Conservation (phyloP, 2,797 vertebrate species). For the Epinephelus coioides region DNA sequence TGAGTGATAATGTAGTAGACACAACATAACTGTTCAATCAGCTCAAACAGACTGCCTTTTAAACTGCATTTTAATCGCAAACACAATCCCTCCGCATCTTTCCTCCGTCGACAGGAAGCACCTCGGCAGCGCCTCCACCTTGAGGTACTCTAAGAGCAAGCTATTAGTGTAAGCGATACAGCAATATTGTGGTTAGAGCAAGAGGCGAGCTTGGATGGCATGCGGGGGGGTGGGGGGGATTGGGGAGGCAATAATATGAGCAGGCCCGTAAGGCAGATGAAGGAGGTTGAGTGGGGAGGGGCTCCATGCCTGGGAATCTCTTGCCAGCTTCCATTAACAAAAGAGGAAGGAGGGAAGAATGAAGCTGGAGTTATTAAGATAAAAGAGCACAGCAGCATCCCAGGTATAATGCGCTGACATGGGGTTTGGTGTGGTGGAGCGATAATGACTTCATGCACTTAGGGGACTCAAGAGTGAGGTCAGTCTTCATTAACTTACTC, state of each 20-base stretch:
- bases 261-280: conserved; percentile 19
- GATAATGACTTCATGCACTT: conserved; percentile 54
- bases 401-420: conserved; percentile 33
- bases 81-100: neutral
- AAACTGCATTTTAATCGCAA: conserved; percentile 23
- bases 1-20: conserved; percentile 18
- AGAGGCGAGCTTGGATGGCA: conserved; percentile 18
- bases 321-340: conserved; percentile 61
- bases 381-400: conserved; percentile 17
- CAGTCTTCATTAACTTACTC: conserved; percentile 53
- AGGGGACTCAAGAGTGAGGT: conserved; percentile 38
- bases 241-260: conserved; percentile 20
- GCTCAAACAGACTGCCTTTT: conserved; percentile 23
- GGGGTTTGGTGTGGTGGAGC: neutral
- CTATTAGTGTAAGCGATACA: conserved; percentile 77
- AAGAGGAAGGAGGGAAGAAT: conserved; percentile 37
- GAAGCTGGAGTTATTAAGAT: conserved; percentile 39
- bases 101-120: conserved; percentile 55
- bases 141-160: conserved; percentile 52
- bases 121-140: conserved; percentile 55
- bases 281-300: neutral
- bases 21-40: conserved; percentile 33
- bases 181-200: conserved; percentile 67
- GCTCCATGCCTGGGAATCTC: conserved; percentile 32
- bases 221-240: neutral